These are phyloP conservation scores for Melanostoma scalare DNA, from an alignment of 2,888 invertebrate species.

Conservation along the genomic window DNA sequence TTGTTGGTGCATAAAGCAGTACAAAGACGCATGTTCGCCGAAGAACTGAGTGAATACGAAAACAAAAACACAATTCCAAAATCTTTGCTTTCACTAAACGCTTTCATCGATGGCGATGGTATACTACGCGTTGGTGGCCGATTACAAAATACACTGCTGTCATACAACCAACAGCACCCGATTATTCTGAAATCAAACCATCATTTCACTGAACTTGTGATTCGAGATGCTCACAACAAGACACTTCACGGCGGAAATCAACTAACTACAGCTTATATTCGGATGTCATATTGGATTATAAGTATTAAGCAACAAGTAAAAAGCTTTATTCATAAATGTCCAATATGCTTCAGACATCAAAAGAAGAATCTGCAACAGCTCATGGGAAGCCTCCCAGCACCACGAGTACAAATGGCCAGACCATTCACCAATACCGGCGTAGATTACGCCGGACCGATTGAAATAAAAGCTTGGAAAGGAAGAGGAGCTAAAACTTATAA, in stretches of 20 bases:
- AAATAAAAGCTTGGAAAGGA: too few species aligned
- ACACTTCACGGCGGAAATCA: slow-evolving; percentile 6
- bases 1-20: slow-evolving; percentile 4
- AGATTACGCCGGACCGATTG: slow-evolving; percentile 41
- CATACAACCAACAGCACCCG: slow-evolving; percentile 20
- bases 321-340: too few species aligned
- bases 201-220: slow-evolving; percentile 7
- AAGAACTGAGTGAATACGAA: slow-evolving; percentile 3
- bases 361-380: background rate
- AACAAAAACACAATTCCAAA: background rate
- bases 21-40: slow-evolving; percentile 13
- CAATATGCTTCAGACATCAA: too few species aligned
- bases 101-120: slow-evolving; percentile 13
- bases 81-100: slow-evolving; percentile 6
- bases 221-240: background rate
- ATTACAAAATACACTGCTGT: background rate
- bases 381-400: slow-evolving; percentile 37
- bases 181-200: slow-evolving; percentile 13
- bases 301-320: too few species aligned
- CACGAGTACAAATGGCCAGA: slow-evolving; percentile 8
- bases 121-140: slow-evolving; percentile 27
- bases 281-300: too few species aligned
- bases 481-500: background rate
- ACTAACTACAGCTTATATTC: too few species aligned
- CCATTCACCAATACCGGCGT: slow-evolving; percentile 57